Percentiles rank a stretch among this genome's conserved stretches.
Evolutionary conservation across 2,113 vertebrate genomes (phyloP).

Genomic region (Heliornis fulica): DNA sequence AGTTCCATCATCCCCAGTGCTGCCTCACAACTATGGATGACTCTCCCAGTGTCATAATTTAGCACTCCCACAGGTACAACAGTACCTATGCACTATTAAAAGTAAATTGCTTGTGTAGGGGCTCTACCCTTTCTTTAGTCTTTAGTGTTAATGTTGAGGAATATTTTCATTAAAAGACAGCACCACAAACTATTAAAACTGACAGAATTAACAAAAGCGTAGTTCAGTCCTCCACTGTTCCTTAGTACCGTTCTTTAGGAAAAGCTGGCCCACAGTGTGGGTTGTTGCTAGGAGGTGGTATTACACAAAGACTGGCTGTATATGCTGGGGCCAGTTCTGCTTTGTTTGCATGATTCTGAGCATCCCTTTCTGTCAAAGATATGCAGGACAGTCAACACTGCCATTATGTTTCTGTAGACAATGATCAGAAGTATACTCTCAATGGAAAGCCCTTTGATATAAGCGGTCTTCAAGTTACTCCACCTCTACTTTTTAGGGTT

Average conservation of each 20-base stretch:
- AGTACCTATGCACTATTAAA: neutral
- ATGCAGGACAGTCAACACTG: neutral
- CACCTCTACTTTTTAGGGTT: neutral
- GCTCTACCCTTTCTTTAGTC: neutral
- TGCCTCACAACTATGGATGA: neutral
- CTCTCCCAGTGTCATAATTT: neutral
- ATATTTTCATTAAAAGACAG: neutral
- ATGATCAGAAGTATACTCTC: neutral
- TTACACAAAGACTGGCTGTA: neutral
- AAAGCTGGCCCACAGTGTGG: neutral
- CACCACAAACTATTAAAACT: neutral
- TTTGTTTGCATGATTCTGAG: neutral
- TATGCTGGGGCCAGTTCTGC: neutral
- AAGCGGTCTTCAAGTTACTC: neutral
- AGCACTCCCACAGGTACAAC: neutral
- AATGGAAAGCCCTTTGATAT: neutral
- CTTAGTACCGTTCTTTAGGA: neutral
- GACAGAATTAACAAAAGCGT: neutral
- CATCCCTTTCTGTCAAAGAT: neutral
- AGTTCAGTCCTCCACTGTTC: neutral
- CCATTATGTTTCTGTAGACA: neutral
- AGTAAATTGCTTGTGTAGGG: neutral
- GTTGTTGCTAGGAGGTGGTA: neutral
- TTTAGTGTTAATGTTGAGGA: neutral
- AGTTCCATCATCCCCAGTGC: fast-evolving